A percentile compares a stretch with the other conserved stretches of the same genome.
Conservation (phyloP, 2,113 vertebrate species). For the Hirundichthys speculiger region DNA sequence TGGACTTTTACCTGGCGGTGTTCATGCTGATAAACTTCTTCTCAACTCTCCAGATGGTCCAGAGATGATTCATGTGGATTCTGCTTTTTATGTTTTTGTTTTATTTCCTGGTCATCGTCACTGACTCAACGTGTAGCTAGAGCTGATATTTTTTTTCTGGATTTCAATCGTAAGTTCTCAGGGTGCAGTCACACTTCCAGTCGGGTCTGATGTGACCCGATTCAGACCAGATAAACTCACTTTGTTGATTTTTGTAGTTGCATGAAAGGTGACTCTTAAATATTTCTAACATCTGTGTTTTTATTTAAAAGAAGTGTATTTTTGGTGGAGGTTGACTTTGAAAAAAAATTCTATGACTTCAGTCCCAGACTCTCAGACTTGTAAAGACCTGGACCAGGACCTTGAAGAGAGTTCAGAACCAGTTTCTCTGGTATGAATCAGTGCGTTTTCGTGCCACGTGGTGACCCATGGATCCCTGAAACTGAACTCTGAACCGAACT, state of each 20-base stretch:
- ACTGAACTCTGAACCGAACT: constrained; percentile 23
- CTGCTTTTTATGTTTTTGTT: constrained; percentile 19
- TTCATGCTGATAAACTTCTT: constrained; percentile 40
- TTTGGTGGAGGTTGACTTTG: background rate
- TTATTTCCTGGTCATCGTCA: background rate
- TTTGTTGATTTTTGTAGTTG: constrained; percentile 40
- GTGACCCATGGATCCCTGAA: constrained; percentile 18
- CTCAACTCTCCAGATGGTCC: constrained; percentile 47
- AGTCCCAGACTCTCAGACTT: constrained; percentile 1
- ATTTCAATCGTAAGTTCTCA: constrained; percentile 54
- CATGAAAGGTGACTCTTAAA: background rate
- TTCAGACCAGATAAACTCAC: constrained; percentile 18
- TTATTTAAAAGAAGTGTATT: background rate
- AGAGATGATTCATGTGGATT: constrained; percentile 13
- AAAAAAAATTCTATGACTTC: background rate
- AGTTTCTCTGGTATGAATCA: constrained; percentile 15
- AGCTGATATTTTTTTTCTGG: constrained; percentile 14
- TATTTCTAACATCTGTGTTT: constrained; percentile 5
- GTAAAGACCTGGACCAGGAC: constrained; percentile 8
- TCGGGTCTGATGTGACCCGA: constrained; percentile 23
- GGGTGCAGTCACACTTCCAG: constrained; percentile 50
- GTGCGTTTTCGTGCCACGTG: constrained; percentile 13
- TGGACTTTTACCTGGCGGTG: constrained; percentile 19
- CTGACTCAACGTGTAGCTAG: no score
- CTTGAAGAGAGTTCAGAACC: constrained; percentile 58